These are phyloP conservation scores for Lasiurus borealis DNA, from an alignment of 2,113 vertebrate genomes.

Conservation along the genomic window DNA sequence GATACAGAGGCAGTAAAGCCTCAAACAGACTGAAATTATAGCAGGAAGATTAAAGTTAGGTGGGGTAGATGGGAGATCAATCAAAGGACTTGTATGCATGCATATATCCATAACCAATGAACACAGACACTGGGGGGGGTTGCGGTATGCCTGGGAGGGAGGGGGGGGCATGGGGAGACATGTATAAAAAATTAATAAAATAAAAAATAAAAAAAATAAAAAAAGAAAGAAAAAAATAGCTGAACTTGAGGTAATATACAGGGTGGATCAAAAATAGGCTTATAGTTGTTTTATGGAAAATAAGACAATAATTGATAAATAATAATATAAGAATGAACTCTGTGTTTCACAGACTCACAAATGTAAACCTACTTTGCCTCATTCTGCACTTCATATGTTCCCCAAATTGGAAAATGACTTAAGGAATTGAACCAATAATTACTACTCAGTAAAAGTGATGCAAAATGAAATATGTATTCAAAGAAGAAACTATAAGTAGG, in stretches of 20 bases:
- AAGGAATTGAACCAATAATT: conserved; percentile 35
- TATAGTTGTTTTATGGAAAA: not conserved
- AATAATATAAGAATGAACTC: not conserved
- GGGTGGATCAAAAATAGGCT: not conserved
- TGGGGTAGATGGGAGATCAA: no score
- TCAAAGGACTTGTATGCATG: no score
- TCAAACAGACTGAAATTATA: no score
- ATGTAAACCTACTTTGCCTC: not conserved
- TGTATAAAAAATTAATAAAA: no score
- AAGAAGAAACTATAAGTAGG: conserved; percentile 30
- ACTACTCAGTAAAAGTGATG: not conserved
- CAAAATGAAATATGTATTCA: conserved; percentile 31
- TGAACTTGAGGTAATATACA: conserved; percentile 21
- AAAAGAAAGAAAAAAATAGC: conserved; percentile 1
- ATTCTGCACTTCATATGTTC: not conserved
- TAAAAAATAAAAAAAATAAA: no score
- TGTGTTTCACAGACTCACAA: not conserved
- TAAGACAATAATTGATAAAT: not conserved
- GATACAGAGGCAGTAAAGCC: no score
- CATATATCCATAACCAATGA: no score
- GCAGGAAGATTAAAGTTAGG: no score
- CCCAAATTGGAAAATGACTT: not conserved
- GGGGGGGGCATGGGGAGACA: no score
- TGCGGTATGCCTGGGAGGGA: no score
- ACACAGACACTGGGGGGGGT: no score